Evolutionary conservation across 1,140 invertebrate genomes (phyloP), one percentile per base, ranked within the genome.

Genomic region (Philaenus spumarius): DNA sequence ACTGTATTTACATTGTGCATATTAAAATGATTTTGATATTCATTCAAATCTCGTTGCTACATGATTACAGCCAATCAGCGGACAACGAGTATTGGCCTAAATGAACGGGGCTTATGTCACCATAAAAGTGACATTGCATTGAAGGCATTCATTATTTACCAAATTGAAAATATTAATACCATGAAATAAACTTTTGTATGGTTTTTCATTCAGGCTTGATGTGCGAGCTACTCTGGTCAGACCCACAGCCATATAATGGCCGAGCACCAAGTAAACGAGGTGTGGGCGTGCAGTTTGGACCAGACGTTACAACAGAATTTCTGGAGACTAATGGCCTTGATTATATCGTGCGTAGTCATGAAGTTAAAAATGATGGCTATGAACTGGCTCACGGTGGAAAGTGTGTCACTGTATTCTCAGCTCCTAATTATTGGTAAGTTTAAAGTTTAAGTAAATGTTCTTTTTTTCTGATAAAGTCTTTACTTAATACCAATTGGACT

Each of bases 221-320:
- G 96, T 98, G 95, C 72, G 96, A 98, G 71, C 75, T 99, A 48
- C 76, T 98, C 7, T 98, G 97, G 97, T 97, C 94, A 1, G 97
- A 99, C 78, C 97, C 97, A 0, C 95, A 98, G 71, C 84, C 86
- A 7, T 84, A 87, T 71, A 67, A 71, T 45, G 97, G 97, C 0
- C 76, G 92, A 35, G 83, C 91, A 1, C 89, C 93, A 0, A 97
- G 94, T 62, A 98, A 98, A 75, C 82, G 97, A 59, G 97, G 97
- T 2, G 94, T 99, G 4, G 97, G 96, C 19, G 88, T 95, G 65
- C 96, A 99, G 74, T 99, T 99, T 78, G 97, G 97, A 6, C 97
- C 97, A 0, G 95, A 99, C 74, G 87, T 99, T 1, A 99, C 97
- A 0, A 76, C 86, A 60, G 78, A 79, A 57, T 99, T 99, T 75